Evolutionary conservation across 2,888 invertebrate species (phyloP).

Genomic region (Drosophila recens): DNA sequence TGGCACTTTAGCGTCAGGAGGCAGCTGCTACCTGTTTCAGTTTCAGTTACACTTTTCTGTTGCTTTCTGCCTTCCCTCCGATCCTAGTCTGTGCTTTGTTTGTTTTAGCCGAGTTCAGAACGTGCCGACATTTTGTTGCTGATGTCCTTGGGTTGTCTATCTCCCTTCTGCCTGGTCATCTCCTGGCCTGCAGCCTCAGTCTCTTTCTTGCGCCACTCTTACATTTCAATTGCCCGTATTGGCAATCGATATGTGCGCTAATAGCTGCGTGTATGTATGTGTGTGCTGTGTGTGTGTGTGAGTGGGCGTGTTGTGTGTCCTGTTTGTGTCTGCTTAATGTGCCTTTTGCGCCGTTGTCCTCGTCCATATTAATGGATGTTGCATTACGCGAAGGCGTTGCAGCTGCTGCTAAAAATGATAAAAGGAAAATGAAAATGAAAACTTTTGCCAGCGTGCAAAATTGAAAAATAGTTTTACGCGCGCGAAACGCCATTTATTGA

Average conservation of each 20-base stretch:
- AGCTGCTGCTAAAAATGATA: conserved; percentile 32
- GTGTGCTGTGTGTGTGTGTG: not conserved
- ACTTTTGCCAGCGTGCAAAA: conserved; percentile 54
- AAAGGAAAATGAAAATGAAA: conserved; percentile 13
- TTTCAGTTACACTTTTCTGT: conserved; percentile 37
- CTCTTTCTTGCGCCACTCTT: conserved; percentile 24
- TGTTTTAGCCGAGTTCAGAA: conserved; percentile 46
- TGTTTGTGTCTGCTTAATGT: conserved; percentile 46
- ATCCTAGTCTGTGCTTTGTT: conserved; percentile 24
- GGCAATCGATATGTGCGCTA: conserved; percentile 69
- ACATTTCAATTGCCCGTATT: conserved; percentile 68
- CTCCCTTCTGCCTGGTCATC: not conserved
- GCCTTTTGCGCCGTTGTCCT: conserved; percentile 29
- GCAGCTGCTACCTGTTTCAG: conserved; percentile 76
- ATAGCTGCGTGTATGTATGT: conserved; percentile 40
- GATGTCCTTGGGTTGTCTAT: conserved; percentile 2
- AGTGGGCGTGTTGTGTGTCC: not conserved
- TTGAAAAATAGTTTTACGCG: conserved; percentile 68
- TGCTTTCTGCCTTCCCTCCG: not conserved
- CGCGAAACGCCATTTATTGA: conserved; percentile 9
- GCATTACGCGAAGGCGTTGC: conserved; percentile 61
- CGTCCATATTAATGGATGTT: conserved; percentile 69
- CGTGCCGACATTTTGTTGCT: conserved; percentile 47
- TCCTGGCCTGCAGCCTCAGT: not conserved
- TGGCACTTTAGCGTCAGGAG: conserved; percentile 78